Evolutionary conservation across 1,140 invertebrate species (phyloP).

Genomic region (Lepidurus couesii): DNA sequence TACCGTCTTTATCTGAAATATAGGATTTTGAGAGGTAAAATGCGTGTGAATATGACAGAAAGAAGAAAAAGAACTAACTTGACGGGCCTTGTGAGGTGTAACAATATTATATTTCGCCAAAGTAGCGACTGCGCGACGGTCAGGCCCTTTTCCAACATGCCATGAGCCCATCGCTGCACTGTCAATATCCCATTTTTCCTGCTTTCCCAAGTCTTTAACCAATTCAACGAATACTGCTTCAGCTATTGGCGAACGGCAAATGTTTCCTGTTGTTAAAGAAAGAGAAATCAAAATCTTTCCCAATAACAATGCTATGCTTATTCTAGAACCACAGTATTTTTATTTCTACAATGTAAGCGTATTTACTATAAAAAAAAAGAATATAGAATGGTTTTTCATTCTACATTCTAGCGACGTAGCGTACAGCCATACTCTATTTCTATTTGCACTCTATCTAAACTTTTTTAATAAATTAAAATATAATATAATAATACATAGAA

Average conservation of each 20-base stretch:
- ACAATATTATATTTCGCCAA: conserved; percentile 65
- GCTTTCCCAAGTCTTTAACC: conserved; percentile 55
- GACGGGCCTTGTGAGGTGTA: conserved; percentile 67
- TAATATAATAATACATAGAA: background rate
- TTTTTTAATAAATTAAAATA: background rate
- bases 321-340: background rate
- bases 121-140: conserved; percentile 63
- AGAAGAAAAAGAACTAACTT: conserved; percentile 48
- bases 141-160: conserved; percentile 75
- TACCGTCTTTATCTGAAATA: conserved; percentile 54
- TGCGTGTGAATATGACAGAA: conserved; percentile 25
- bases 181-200: conserved; percentile 71
- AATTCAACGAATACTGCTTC: conserved; percentile 78
- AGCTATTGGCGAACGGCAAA: conserved; percentile 90
- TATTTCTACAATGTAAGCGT: background rate
- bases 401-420: too few relatives aligned
- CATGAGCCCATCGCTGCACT: conserved; percentile 79
- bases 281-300: background rate
- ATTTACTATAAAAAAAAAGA: conserved; percentile 13
- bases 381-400: background rate
- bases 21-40: conserved; percentile 34
- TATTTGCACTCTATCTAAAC: background rate
- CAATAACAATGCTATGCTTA: background rate
- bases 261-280: conserved; percentile 62
- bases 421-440: background rate